These are phyloP conservation scores for Pterostichus madidus DNA, from an alignment of 2,888 invertebrate genomes.

Conservation along the genomic window DNA sequence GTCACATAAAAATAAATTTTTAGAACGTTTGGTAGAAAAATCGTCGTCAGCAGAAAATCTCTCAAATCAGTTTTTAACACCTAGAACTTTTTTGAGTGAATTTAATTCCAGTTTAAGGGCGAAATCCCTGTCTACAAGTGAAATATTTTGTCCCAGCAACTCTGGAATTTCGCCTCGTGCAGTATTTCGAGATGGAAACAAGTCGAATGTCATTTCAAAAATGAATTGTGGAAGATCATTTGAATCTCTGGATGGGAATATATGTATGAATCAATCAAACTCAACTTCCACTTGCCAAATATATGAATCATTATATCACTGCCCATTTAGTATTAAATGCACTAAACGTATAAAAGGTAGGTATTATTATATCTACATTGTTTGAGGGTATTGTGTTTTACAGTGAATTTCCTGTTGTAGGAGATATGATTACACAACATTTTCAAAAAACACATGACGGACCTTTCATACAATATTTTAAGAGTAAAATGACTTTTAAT, in stretches of 20 bases:
- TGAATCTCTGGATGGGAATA: conserved; percentile 71
- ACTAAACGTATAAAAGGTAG: conserved; percentile 64
- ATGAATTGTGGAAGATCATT: conserved; percentile 74
- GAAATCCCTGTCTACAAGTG: conserved; percentile 77
- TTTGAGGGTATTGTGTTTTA: not conserved
- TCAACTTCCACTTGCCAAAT: conserved; percentile 42
- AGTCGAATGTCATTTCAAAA: conserved; percentile 48
- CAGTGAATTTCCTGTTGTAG: conserved; percentile 69
- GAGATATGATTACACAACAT: conserved; percentile 72
- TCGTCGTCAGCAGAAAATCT: conserved; percentile 79
- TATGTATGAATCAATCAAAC: conserved; percentile 62
- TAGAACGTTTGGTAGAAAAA: conserved; percentile 78
- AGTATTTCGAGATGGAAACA: conserved; percentile 17
- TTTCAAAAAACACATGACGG: conserved; percentile 74
- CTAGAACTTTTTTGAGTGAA: conserved; percentile 67
- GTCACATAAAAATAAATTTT: conserved; percentile 77
- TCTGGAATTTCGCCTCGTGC: conserved; percentile 69
- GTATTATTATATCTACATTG: conserved; percentile 46
- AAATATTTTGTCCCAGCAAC: conserved; percentile 75
- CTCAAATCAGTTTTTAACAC: conserved; percentile 70
- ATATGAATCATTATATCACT: conserved; percentile 71
- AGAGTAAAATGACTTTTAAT: conserved; percentile 71
- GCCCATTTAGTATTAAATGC: conserved; percentile 67
- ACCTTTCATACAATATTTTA: conserved; percentile 75
- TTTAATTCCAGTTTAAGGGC: conserved; percentile 72